Conservation (phyloP, 2,888 invertebrate genomes). For the Blomia tropicalis region DNA sequence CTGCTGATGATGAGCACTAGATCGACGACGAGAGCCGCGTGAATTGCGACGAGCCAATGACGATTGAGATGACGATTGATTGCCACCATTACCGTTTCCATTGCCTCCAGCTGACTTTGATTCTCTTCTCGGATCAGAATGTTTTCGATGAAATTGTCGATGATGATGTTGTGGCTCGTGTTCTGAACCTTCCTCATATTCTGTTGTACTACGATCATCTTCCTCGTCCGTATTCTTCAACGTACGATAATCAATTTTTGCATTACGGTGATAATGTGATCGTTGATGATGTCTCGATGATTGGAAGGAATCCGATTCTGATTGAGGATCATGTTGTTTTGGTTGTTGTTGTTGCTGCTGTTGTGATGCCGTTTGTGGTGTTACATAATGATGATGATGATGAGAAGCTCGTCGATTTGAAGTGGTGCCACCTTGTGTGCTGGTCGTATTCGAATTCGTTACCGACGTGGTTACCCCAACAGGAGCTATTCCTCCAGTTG, state of each 20-base stretch:
- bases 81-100: no score
- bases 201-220: neutral
- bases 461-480: no score
- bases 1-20: neutral
- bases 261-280: neutral
- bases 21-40: neutral
- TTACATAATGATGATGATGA: neutral
- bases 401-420: neutral
- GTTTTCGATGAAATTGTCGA: neutral
- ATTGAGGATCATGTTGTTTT: neutral
- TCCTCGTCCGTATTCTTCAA: conserved; percentile 4
- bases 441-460: no score
- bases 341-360: neutral
- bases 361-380: neutral
- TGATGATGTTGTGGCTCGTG: neutral
- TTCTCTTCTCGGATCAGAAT: conserved; percentile 4
- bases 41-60: neutral
- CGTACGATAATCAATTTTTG: conserved; percentile 10
- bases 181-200: neutral
- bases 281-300: neutral
- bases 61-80: neutral
- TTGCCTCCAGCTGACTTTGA: neutral
- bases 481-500: neutral
- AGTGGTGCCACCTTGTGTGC: neutral
- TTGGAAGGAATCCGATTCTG: neutral